Evolutionary conservation across 2,797 vertebrate genomes (phyloP).

Genomic region (Sparus aurata): DNA sequence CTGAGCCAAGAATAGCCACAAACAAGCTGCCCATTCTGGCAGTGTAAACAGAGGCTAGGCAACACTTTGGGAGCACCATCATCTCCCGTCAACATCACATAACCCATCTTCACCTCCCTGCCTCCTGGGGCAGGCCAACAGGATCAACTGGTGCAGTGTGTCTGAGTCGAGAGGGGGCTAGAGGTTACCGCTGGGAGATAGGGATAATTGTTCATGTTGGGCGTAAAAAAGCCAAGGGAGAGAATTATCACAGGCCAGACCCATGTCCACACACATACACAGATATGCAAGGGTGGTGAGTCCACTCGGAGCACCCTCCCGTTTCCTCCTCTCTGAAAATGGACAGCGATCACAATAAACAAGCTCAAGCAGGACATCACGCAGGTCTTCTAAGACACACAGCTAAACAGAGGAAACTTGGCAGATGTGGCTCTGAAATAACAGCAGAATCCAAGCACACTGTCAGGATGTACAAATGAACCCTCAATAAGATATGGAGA

Average conservation of each 20-base stretch:
- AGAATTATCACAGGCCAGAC: slow-evolving; percentile 11
- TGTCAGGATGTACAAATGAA: slow-evolving; percentile 44
- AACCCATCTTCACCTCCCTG: slow-evolving; percentile 39
- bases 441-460: slow-evolving; percentile 39
- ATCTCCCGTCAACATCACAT: slow-evolving; percentile 63
- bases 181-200: slow-evolving; percentile 20
- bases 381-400: background rate
- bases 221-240: slow-evolving; percentile 20
- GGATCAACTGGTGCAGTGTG: slow-evolving; percentile 36
- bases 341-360: slow-evolving; percentile 25
- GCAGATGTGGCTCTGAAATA: slow-evolving; percentile 40
- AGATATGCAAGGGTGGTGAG: background rate
- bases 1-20: slow-evolving; percentile 71
- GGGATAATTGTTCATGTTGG: slow-evolving; percentile 29
- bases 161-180: slow-evolving; percentile 17
- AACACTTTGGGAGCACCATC: slow-evolving; percentile 58
- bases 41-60: slow-evolving; percentile 64
- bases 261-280: slow-evolving; percentile 24
- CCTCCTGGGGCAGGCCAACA: slow-evolving; percentile 13
- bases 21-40: slow-evolving; percentile 67
- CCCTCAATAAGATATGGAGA: slow-evolving; percentile 38
- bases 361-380: slow-evolving; percentile 25
- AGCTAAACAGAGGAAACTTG: slow-evolving; percentile 39
- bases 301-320: slow-evolving; percentile 11
- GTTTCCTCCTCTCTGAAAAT: slow-evolving; percentile 43